Base-by-base conservation (phyloP, 2,888 invertebrate species). In the Phymatocera aterrima region DNA sequence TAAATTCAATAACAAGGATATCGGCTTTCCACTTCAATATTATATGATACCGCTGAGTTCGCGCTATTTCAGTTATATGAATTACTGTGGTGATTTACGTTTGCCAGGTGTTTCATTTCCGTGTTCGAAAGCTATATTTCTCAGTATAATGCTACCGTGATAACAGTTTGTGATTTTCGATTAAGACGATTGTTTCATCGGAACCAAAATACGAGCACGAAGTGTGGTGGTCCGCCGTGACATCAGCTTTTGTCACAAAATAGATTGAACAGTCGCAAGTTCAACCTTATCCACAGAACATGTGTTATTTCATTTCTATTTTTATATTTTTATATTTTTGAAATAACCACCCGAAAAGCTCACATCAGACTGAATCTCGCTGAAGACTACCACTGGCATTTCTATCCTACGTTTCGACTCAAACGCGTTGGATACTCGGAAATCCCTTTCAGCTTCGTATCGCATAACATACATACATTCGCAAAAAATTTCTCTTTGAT, bases 71-170 rank as follows among this genome's bases (percentile, higher is more conserved):
- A 72, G n/a, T 68, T 68, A 46, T 43, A 46, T 72, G 72, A 72
- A 72, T 72, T 72, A 57, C 57, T 40, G 51, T 75, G 28, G 75
- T 75, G 75, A 75, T 75, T 57, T 75, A 75, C 57, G 60, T 40
- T 75, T 43, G 28, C 37, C 75, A 60, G 57, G 75, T 57, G 60
- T 43, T 75, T 75, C 75, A 75, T 75, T 75, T 75, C 75, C 57
- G 75, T 21, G 54, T 75, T 75, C 37, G 8, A 72, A n/a, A n/a
- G n/a, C 10, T 5, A 31, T 31, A 28, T 72, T 72, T 72, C 72
- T 72, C 72, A 72, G 68, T 68, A 43, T 28, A 68, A 68, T 68
- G 43, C 15, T 68, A 28, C 3, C 43, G 15, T 21, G 5, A 18
- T 10, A 46, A 43, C 21, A 24, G n/a, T 21, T 21, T 15, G 10